Percentiles rank a stretch among this genome's conserved stretches.
Conservation (phyloP, 2,113 vertebrate species). For the Percopsis transmontana region DNA sequence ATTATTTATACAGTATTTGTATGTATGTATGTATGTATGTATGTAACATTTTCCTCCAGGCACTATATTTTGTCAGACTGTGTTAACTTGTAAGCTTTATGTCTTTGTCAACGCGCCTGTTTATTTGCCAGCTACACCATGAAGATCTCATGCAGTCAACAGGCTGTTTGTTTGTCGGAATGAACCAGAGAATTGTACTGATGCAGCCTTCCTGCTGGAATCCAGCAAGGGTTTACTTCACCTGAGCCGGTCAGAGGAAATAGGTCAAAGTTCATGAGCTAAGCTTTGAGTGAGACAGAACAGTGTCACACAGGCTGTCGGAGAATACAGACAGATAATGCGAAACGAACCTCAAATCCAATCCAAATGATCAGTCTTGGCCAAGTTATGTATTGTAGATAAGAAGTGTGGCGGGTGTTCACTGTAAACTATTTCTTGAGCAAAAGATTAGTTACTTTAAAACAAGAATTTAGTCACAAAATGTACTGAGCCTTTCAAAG, state of each 20-base stretch:
- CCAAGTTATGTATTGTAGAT: no score
- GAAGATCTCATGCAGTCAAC: neutral
- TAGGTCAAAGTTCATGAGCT: slow-evolving; percentile 58
- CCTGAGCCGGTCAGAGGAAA: slow-evolving; percentile 30
- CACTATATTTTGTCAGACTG: no score
- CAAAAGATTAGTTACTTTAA: no score
- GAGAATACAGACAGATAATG: no score
- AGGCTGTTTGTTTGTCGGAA: neutral
- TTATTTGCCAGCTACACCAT: neutral
- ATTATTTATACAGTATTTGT: no score
- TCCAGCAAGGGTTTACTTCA: slow-evolving; percentile 10
- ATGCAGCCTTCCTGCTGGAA: neutral
- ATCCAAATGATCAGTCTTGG: no score
- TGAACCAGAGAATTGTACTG: neutral
- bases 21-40: neutral
- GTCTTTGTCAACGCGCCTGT: neutral
- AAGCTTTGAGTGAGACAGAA: slow-evolving; percentile 20
- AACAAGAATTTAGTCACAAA: no score
- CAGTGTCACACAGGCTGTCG: slow-evolving; percentile 19
- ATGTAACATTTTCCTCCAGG: slow-evolving; percentile 1
- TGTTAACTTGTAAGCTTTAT: neutral
- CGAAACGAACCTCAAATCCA: no score
- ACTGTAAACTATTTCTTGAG: no score
- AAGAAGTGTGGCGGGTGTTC: no score
- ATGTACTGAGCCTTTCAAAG: no score